phyloP scores from a whole-genome alignment of 2,113 vertebrate species.

The Oreochromis aureus region DNA sequence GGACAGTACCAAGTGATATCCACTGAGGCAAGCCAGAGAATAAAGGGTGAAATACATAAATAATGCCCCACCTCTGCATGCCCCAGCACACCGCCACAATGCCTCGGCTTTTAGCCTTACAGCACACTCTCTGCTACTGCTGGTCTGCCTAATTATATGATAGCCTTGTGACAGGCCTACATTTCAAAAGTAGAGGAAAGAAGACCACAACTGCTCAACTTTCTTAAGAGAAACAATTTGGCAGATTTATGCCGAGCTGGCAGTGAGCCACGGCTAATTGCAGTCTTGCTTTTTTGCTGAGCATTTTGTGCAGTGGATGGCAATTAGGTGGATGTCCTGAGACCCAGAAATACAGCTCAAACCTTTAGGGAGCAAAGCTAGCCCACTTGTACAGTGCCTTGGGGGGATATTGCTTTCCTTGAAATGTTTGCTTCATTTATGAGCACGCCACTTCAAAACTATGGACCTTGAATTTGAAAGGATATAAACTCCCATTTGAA shows the following conservation, averaged over 20 bases:
- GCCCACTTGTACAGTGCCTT: not conserved
- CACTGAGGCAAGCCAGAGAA: not conserved
- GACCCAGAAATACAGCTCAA: slow-evolving; percentile 49
- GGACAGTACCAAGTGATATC: not conserved
- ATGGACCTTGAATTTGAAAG: not conserved
- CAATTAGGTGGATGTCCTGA: slow-evolving; percentile 67
- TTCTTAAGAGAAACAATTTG: slow-evolving; percentile 60
- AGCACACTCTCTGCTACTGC: slow-evolving; percentile 40
- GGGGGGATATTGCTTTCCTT: slow-evolving; percentile 26
- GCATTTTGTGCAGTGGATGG: slow-evolving; percentile 54
- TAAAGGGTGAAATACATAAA: slow-evolving; percentile 31
- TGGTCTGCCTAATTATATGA: slow-evolving; percentile 56
- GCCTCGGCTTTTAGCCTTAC: slow-evolving; percentile 30
- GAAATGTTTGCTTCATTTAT: slow-evolving; percentile 10
- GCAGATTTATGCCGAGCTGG: slow-evolving; percentile 57
- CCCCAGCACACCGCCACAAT: slow-evolving; percentile 34
- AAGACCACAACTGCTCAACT: slow-evolving; percentile 53
- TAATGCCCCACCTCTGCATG: slow-evolving; percentile 14
- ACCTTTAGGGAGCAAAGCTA: slow-evolving; percentile 26
- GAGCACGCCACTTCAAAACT: not conserved
- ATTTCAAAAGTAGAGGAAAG: slow-evolving; percentile 49
- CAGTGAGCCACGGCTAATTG: slow-evolving; percentile 67
- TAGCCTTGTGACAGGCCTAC: slow-evolving; percentile 50
- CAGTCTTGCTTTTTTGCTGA: slow-evolving; percentile 61
- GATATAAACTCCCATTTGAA: not conserved